These are phyloP conservation scores for Elanus axillaris DNA, from an alignment of 2,113 vertebrate species.

Conservation along the genomic window DNA sequence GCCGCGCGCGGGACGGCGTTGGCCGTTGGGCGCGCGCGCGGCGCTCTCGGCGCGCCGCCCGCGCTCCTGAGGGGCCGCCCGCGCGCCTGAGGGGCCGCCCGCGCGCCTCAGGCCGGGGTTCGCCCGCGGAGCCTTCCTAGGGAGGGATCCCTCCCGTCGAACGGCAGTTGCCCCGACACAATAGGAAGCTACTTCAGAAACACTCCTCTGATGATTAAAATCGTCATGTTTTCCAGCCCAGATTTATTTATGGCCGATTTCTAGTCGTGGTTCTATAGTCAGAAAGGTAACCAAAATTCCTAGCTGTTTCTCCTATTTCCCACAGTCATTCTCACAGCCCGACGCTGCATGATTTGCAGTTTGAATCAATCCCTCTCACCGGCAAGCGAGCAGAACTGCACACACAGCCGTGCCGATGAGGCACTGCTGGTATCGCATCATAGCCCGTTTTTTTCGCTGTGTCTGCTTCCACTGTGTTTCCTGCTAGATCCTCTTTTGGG, in stretches of 20 bases:
- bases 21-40: too few relatives aligned
- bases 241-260: too few relatives aligned
- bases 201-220: rapidly evolving
- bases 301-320: rapidly evolving
- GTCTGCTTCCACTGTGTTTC: too few relatives aligned
- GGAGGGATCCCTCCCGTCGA: too few relatives aligned
- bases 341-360: rapidly evolving
- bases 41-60: neutral
- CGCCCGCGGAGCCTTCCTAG: neutral
- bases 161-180: rapidly evolving
- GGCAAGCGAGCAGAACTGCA: neutral
- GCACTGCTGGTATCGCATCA: rapidly evolving
- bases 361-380: too few relatives aligned
- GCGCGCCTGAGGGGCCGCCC: neutral
- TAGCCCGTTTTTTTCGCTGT: rapidly evolving
- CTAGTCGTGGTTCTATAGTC: neutral
- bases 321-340: rapidly evolving
- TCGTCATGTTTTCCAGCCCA: neutral
- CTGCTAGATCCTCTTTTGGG: too few relatives aligned
- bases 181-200: too few relatives aligned
- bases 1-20: too few relatives aligned
- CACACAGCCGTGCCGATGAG: too few relatives aligned
- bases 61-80: too few relatives aligned
- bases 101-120: neutral
- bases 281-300: neutral